These are phyloP conservation scores for Saxicola maurus DNA, from an alignment of 2,797 vertebrate species.

Conservation along the genomic window DNA sequence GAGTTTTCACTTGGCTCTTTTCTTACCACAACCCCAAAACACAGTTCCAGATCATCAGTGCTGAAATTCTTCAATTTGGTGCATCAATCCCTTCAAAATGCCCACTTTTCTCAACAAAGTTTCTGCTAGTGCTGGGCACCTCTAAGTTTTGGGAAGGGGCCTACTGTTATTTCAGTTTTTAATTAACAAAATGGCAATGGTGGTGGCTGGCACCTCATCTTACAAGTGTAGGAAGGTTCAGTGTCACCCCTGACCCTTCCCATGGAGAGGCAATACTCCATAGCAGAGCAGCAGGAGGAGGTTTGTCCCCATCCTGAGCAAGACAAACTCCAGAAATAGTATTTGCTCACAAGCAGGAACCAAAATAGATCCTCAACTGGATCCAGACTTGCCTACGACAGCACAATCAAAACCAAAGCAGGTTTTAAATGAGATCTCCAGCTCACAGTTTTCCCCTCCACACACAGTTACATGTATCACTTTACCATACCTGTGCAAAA, in stretches of 20 bases:
- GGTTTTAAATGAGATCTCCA: background rate
- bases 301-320: background rate
- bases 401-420: background rate
- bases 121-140: background rate
- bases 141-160: background rate
- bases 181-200: background rate
- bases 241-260: background rate
- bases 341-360: background rate
- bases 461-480: background rate
- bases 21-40: background rate
- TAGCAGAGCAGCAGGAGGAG: background rate
- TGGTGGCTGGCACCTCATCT: background rate
- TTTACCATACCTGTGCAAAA: background rate
- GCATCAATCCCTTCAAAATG: background rate
- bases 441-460: background rate
- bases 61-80: background rate
- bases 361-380: background rate
- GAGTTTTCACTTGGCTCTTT: background rate
- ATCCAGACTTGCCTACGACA: background rate
- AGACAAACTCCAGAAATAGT: background rate
- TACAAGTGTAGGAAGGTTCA: background rate
- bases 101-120: background rate
- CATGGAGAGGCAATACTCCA: background rate
- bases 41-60: background rate
- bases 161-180: background rate